Evolutionary conservation across 1,140 invertebrate species (phyloP), one percentile per base, ranked within the genome.

Genomic region (Zaprionus africanus): DNA sequence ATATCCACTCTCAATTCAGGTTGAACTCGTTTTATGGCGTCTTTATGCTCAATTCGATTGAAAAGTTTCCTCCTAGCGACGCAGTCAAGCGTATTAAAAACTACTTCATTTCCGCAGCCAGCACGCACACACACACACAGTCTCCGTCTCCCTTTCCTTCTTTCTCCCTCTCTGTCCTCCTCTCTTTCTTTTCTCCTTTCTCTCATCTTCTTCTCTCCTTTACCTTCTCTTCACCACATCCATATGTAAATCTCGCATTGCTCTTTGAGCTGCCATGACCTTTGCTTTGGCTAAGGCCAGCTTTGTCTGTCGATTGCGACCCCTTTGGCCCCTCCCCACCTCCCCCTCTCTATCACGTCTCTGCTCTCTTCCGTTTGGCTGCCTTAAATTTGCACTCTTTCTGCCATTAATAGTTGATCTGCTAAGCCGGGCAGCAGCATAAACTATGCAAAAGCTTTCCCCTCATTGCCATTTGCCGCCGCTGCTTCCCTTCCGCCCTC

Each of bases 331-430:
- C 54, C 28, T 13, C 28, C 3, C 6, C 15, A 17, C n/a, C 17
- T 24, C 2, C 17, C 5, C 36, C 11, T 22, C 28, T 7, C 28
- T 1, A 1, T 22, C 1, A 22, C 22, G 22, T 22, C 31, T 34
- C 0, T 34, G 9, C 31, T 34, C 24, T 24, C 5, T 62, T 28
- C 51, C 19, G 19, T 63, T 62, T 78, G 78, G 56, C 63, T 70
- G 75, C 78, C 82, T 69, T 86, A 65, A 79, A 80, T 63, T 79
- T 86, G 79, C 57, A 60, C 78, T 77, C 64, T 78, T 88, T 87
- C 83, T 88, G 64, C 84, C 81, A 87, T 87, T 88, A 87, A 87
- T 87, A 87, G 83, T 87, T 87, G 83, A 87, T 87, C 81, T 87
- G 76, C 84, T 88, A 88, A 87, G 83, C 83, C 83, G 63, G 54